A percentile compares a stretch with the other conserved stretches of the same genome.
Evolutionary conservation across 2,888 invertebrate genomes (phyloP).

Genomic region (Esperia sulphurella): DNA sequence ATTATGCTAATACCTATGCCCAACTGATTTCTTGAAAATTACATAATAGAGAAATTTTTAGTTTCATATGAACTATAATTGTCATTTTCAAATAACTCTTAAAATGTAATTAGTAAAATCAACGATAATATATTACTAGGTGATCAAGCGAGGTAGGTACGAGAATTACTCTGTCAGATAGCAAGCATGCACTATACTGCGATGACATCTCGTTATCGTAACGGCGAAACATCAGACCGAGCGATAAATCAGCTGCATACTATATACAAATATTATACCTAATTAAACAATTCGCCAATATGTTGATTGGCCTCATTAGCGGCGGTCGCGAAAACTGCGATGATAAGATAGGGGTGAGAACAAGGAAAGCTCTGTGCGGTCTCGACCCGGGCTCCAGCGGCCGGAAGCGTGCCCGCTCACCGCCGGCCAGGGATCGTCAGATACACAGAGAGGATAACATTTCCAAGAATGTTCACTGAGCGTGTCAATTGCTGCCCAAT

Average conservation of each 20-base stretch:
- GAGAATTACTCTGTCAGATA: too few relatives aligned
- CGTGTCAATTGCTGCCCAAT: slow-evolving; percentile 18
- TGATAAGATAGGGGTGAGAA: slow-evolving; percentile 63
- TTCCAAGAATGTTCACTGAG: slow-evolving; percentile 23
- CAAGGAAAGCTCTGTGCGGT: slow-evolving; percentile 54
- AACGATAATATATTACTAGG: too few relatives aligned
- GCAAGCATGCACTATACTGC: slow-evolving; percentile 9
- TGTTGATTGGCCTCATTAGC: slow-evolving; percentile 61
- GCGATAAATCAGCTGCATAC: slow-evolving; percentile 35
- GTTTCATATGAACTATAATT: too few relatives aligned
- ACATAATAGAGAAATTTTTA: too few relatives aligned
- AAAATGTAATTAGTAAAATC: too few relatives aligned
- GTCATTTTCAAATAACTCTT: too few relatives aligned
- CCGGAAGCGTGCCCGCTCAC: slow-evolving; percentile 21
- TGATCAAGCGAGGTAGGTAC: too few relatives aligned
- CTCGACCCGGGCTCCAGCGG: slow-evolving; percentile 24
- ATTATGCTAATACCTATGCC: too few relatives aligned
- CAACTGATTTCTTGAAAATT: too few relatives aligned
- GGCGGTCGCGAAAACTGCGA: slow-evolving; percentile 67
- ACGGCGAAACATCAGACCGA: slow-evolving; percentile 25
- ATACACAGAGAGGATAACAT: slow-evolving; percentile 19
- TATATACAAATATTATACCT: slow-evolving; percentile 32
- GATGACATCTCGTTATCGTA: slow-evolving; percentile 4
- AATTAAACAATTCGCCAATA: slow-evolving; percentile 55
- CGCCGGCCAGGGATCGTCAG: slow-evolving; percentile 20